Evolutionary conservation across 2,113 vertebrate species (phyloP), one percentile per base, ranked within the genome.

Genomic region (Polypterus bichir): DNA sequence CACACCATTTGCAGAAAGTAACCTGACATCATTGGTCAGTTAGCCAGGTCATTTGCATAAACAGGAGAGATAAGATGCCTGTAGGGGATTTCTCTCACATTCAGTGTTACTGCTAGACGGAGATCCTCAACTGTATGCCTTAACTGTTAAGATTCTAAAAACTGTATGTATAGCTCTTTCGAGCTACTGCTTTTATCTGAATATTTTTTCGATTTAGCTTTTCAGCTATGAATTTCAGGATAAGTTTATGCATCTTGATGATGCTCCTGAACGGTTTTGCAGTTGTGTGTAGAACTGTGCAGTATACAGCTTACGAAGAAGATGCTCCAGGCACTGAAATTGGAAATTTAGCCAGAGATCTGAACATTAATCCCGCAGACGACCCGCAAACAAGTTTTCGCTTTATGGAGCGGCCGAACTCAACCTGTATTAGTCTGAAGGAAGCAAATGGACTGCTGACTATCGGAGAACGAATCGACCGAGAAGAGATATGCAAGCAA

Each of bases 381-480:
- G 66, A 79, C 60, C 70, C 66, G 0, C 73, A 73, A 48, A 77
- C 74, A 0, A 76, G 76, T 1, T 89, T 87, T 59, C 63, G 60
- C 49, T 76, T 78, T 46, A 84, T 82, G 74, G 83, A 84, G 48
- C 73, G 79, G 46, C 76, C 69, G 55, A 84, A 76, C 68, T 75
- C 69, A 0, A 80, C 83, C 5, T 48, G 78, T 27, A 68, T 88
- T 7, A 48, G 74, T 1, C 79, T 88, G 78, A 65, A 81, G 57
- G 76, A 80, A 62, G 63, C 3, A 0, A 85, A 88, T 59, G 86
- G 86, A 60, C 77, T 83, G n/a, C 46, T 88, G 60, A 82, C 73
- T 1, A 80, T 85, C 0, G 74, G 80, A 1, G 77, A 83, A 4
- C 54, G 62, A 1, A 80, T 84, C 3, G 86, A 88, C 57, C 68